Evolutionary conservation across 2,797 vertebrate genomes (phyloP).

Genomic region (Sciaenops ocellatus): DNA sequence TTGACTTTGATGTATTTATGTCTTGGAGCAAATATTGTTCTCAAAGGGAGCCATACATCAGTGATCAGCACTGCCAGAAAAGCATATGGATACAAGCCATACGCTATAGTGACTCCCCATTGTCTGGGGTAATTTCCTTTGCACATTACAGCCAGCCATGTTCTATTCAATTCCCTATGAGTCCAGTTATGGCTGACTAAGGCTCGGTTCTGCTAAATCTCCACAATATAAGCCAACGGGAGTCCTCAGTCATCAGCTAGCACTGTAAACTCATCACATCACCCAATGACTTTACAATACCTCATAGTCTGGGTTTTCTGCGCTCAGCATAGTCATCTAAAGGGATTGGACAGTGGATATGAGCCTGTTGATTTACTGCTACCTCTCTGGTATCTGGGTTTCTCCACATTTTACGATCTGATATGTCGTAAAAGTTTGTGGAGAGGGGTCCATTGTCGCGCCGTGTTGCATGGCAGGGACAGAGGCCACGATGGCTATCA

Average conservation of each 20-base stretch:
- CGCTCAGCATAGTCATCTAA: slow-evolving; percentile 21
- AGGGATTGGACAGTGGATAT: slow-evolving; percentile 38
- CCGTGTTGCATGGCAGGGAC: slow-evolving; percentile 15
- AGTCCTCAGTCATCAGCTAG: slow-evolving; percentile 48
- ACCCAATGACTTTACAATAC: slow-evolving; percentile 53
- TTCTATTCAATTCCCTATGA: slow-evolving; percentile 39
- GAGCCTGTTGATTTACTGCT: slow-evolving; percentile 51
- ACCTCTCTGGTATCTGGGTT: slow-evolving; percentile 40
- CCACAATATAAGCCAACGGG: slow-evolving; percentile 19
- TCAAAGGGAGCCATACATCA: slow-evolving; percentile 45
- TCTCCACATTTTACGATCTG: slow-evolving; percentile 55
- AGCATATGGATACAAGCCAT: slow-evolving; percentile 29
- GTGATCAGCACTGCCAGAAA: slow-evolving; percentile 31
- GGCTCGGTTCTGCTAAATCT: slow-evolving; percentile 49
- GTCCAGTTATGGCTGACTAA: slow-evolving; percentile 37
- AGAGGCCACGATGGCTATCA: slow-evolving; percentile 51
- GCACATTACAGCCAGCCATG: slow-evolving; percentile 3
- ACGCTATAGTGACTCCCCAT: background rate
- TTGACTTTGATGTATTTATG: slow-evolving; percentile 39
- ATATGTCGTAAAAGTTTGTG: slow-evolving; percentile 64
- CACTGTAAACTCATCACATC: slow-evolving; percentile 68
- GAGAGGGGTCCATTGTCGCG: slow-evolving; percentile 45
- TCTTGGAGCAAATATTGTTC: slow-evolving; percentile 29
- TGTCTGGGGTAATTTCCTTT: slow-evolving; percentile 56
- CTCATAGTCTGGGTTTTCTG: slow-evolving; percentile 9